Percentiles rank a stretch among this genome's conserved stretches.
Conservation (phyloP, 2,888 invertebrate genomes). For the Chironomus riparius region DNA sequence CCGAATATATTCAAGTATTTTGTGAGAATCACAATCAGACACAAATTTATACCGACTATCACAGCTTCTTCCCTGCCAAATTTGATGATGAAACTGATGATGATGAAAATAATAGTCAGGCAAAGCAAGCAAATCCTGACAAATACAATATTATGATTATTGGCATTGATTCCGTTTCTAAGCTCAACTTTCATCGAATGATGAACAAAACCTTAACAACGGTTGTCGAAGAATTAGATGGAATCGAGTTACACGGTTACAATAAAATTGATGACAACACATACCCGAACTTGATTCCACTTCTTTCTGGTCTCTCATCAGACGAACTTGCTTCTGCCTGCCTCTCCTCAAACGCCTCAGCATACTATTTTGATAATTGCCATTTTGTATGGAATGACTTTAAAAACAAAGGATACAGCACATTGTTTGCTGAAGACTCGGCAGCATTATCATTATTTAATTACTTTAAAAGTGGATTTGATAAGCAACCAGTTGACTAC, state of each 20-base stretch:
- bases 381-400: constrained; percentile 78
- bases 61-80: constrained; percentile 51
- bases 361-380: constrained; percentile 61
- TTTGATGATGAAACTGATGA: constrained; percentile 30
- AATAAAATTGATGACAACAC: constrained; percentile 94
- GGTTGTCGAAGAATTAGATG: constrained; percentile 47
- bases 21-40: constrained; percentile 46
- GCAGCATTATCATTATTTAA: constrained; percentile 71
- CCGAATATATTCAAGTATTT: constrained; percentile 60
- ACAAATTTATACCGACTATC: constrained; percentile 58
- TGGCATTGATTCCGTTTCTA: constrained; percentile 78
- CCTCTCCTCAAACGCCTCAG: constrained; percentile 46
- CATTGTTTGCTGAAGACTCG: constrained; percentile 76
- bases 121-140: constrained; percentile 19
- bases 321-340: constrained; percentile 56
- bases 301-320: constrained; percentile 62
- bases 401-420: constrained; percentile 60
- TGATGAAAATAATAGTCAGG: neutral
- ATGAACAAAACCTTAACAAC: constrained; percentile 62
- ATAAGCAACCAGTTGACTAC: constrained; percentile 72
- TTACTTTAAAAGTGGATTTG: constrained; percentile 67
- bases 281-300: constrained; percentile 78
- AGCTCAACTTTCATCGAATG: constrained; percentile 74
- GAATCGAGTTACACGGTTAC: constrained; percentile 75
- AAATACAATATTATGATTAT: constrained; percentile 63